Evolutionary conservation across 2,113 vertebrate species (phyloP), one percentile per base, ranked within the genome.

Genomic region (Salminus brasiliensis): DNA sequence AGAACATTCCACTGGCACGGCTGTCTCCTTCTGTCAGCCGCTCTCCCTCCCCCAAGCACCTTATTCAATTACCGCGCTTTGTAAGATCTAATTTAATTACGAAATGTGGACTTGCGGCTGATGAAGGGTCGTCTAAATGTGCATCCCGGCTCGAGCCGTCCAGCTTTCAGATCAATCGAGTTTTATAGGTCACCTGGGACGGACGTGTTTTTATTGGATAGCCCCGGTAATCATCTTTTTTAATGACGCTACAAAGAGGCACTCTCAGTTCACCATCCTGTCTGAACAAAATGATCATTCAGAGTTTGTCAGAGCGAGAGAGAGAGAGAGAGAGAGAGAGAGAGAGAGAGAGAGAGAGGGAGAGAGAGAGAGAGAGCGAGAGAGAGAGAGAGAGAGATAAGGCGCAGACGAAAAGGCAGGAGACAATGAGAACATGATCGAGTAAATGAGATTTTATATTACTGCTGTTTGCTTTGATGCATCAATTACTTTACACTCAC

Each of bases 171-270:
- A 72, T 76, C 74, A 72, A 43, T 72, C 72, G 62, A 72, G 60
- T 84, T 81, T 84, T 84, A 74, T 81, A 66, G 74, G 78, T 81
- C 82, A 81, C 82, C 82, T 78, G 69, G 74, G 78, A 78, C 70
- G 49, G 66, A 45, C 11, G 36, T 23, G 23, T 29, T 71, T 80
- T 72, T 70, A 57, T 70, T 72, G 78, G 74, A 63, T 74, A 74
- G 69, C 59, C 39, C 11, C 69, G 18, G 74, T 53, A 74, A 84
- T 84, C 60, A 74, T 72, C 82, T 25, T 67, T 76, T 77, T 78
- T 78, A 84, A 78, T 81, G 74, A 49, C 29, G 65, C 60, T 81
- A 27, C 47, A 74, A 77, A 77, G 71, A 76, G 62, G 68, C 66
- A 52, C 68, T 67, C 78, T 73, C 57, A 47, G 65, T 80, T 74